Conservation (phyloP, 2,113 vertebrate species). For the Brachionichthys hirsutus region DNA sequence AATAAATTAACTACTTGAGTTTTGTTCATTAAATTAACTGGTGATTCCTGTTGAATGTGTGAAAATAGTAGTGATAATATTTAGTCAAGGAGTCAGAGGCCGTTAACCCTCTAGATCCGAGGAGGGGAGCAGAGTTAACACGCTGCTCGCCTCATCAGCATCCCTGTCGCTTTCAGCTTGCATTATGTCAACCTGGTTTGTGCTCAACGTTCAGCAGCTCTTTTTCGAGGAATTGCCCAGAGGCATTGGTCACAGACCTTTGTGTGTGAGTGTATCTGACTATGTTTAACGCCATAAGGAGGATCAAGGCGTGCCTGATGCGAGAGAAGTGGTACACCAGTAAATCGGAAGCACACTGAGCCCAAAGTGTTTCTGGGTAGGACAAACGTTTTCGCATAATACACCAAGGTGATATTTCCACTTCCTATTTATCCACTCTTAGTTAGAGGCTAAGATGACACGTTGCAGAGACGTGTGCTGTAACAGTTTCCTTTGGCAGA, state of each 20-base stretch:
- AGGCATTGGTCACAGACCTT: conserved; percentile 46
- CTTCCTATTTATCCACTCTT: conserved; percentile 1
- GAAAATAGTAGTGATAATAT: conserved; percentile 52
- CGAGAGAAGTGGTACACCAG: conserved; percentile 27
- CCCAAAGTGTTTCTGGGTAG: conserved; percentile 26
- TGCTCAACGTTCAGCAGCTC: conserved; percentile 39
- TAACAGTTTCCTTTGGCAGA: conserved; percentile 26
- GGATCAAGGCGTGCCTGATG: conserved; percentile 43
- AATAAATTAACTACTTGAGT: too few species aligned
- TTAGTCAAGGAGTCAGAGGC: conserved; percentile 58
- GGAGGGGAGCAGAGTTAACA: conserved; percentile 50
- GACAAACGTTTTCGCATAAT: neutral
- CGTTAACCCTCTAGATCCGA: conserved; percentile 58
- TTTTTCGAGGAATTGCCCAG: conserved; percentile 32
- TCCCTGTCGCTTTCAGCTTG: conserved; percentile 56
- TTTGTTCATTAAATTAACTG: too few species aligned
- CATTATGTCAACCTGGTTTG: conserved; percentile 45
- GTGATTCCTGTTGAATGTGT: neutral
- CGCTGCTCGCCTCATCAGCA: conserved; percentile 41
- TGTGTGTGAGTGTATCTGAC: conserved; percentile 36
- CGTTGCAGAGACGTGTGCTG: conserved; percentile 10
- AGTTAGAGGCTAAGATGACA: neutral
- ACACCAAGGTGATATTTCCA: neutral
- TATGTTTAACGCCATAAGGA: conserved; percentile 29
- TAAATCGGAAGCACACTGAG: conserved; percentile 15